phyloP scores from a whole-genome alignment of 2,797 vertebrate species.

The Ctenopoma kingsleyae region DNA sequence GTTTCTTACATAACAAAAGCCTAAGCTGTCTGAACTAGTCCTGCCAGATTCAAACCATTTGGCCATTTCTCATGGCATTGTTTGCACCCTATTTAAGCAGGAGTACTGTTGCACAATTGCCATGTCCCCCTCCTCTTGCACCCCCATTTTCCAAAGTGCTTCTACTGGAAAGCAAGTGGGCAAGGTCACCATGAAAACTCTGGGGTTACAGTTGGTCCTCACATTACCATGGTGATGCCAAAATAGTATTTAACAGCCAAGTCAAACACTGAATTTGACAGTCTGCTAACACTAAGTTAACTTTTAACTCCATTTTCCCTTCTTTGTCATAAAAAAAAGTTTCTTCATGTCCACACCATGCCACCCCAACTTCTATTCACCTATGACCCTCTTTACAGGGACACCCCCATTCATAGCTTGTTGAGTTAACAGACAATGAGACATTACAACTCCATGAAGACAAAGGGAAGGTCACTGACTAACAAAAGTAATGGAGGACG shows the following conservation, averaged over 20 bases:
- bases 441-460: constrained; percentile 42
- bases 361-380: constrained; percentile 31
- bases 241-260: constrained; percentile 71
- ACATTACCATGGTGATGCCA: constrained; percentile 65
- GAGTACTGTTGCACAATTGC: constrained; percentile 41
- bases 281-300: constrained; percentile 66
- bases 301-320: constrained; percentile 72
- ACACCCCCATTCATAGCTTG: constrained; percentile 33
- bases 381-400: constrained; percentile 43
- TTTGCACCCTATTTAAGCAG: constrained; percentile 32
- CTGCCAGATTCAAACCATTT: constrained; percentile 44
- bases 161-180: constrained; percentile 46
- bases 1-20: constrained; percentile 60
- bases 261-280: constrained; percentile 70
- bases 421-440: constrained; percentile 25
- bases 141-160: constrained; percentile 23
- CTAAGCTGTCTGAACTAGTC: constrained; percentile 25
- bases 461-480: constrained; percentile 27
- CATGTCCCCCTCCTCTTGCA: background rate
- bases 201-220: constrained; percentile 57
- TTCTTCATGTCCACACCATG: constrained; percentile 37
- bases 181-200: constrained; percentile 65
- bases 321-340: constrained; percentile 45
- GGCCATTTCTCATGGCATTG: constrained; percentile 50
- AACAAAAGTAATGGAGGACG: constrained; percentile 21